Base-by-base conservation (phyloP, 2,797 vertebrate genomes). In the Gallirallus australis region DNA sequence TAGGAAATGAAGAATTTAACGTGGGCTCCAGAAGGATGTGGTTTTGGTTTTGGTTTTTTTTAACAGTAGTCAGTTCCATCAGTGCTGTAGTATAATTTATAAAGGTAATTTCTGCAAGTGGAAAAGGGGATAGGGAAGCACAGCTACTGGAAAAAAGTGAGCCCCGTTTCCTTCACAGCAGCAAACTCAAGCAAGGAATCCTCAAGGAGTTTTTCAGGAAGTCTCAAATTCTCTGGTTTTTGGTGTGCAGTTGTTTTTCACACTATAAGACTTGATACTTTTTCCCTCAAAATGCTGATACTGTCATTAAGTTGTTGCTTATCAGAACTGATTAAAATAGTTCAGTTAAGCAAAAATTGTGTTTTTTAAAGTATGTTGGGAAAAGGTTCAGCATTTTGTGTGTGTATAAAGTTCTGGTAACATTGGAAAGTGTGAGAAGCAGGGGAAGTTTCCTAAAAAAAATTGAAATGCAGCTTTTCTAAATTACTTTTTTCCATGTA, bases 1-100 rank as follows among this genome's bases (percentile, higher is more conserved):
- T 80, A 82, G 81, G 88, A 95, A 95, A 96, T 91, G 35, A 96
- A 92, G 81, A 93, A 77, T 47, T 82, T 92, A 53, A 80, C 0
- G 7, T 84, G 66, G 56, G 48, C 68, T 96, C 86, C 90, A 87
- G 71, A 45, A 45, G 42, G 42, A 45, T 45, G 42, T 45, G 42
- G 42, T 42, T 42, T 42, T 42, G 40, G 40, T 42, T 42, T 42
- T 52, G 12, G 9, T 37, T 37, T 61, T 28, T 30, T 60, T 30
- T 28, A 77, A 68, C 48, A 86, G 50, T 31, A 33, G 27, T 25
- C 25, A 60, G 60, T 86, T 92, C 59, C 2, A 2, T 70, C 71
- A 70, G 11, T 80, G 53, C 70, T 92, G 45, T 66, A 37, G 25
- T 66, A 15, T 72, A 89, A 93, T 50, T 70, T 45, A 4, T 5